A percentile compares a stretch with the other conserved stretches of the same genome.
These are phyloP conservation scores for Brenthis hecate DNA, from an alignment of 2,888 invertebrate genomes.

Conservation along the genomic window DNA sequence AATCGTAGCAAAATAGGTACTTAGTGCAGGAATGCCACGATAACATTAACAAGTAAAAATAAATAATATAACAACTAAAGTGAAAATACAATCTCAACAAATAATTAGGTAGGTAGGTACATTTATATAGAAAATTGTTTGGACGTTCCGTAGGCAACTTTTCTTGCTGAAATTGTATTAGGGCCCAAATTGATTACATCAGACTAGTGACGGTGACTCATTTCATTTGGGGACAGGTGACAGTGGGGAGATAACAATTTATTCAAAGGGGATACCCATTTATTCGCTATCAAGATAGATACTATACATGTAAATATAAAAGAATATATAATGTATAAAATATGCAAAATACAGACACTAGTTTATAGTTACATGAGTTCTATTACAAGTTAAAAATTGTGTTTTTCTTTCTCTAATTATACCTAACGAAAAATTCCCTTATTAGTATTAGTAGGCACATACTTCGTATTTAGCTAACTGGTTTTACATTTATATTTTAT, in stretches of 20 bases:
- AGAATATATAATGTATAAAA: not conserved
- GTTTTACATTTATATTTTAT: too few relatives aligned
- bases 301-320: not conserved
- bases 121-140: constrained; percentile 18
- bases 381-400: too few relatives aligned
- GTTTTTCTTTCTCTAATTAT: too few relatives aligned
- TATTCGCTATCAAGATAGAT: constrained; percentile 21
- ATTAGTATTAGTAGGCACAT: too few relatives aligned
- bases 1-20: too few relatives aligned
- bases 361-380: too few relatives aligned
- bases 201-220: constrained; percentile 51
- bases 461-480: too few relatives aligned
- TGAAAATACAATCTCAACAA: constrained; percentile 1
- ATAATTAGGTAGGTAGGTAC: not conserved
- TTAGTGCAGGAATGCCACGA: too few relatives aligned
- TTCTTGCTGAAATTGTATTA: constrained; percentile 44
- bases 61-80: not conserved
- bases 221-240: constrained; percentile 49
- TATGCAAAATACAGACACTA: too few relatives aligned
- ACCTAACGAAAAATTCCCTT: too few relatives aligned
- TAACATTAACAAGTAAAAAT: not conserved
- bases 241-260: constrained; percentile 43
- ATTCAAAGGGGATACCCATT: constrained; percentile 25
- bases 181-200: constrained; percentile 48
- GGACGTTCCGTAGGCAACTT: constrained; percentile 24